phyloP scores from a whole-genome alignment of 2,113 vertebrate genomes.

The Odocoileus virginianus region DNA sequence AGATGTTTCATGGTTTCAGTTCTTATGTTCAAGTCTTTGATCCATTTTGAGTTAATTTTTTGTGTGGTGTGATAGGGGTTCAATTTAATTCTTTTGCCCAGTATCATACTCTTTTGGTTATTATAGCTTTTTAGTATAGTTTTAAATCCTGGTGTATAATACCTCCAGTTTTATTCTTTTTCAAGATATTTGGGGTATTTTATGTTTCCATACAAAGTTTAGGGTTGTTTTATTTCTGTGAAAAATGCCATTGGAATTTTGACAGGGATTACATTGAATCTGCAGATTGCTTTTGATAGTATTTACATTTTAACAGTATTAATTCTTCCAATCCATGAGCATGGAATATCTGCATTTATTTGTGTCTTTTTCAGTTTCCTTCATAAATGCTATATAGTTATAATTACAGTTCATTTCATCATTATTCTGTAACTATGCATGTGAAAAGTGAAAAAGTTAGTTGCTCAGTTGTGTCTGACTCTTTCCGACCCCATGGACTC shows the following conservation, averaged over 20 bases:
- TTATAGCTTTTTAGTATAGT: not conserved
- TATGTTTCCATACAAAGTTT: not conserved
- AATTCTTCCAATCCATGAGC: not conserved
- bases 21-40: not conserved
- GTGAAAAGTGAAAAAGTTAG: not conserved
- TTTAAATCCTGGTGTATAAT: not conserved
- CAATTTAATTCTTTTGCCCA: not conserved
- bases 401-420: not conserved
- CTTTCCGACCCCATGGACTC: not conserved
- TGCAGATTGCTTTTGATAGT: not conserved
- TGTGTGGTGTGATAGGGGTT: not conserved
- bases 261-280: not conserved
- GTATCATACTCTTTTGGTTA: not conserved
- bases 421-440: not conserved
- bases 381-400: not conserved
- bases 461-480: not conserved
- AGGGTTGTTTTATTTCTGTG: not conserved
- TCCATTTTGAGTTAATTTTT: not conserved
- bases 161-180: not conserved
- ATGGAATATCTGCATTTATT: not conserved
- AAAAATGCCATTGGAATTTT: not conserved
- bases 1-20: not conserved
- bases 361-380: not conserved
- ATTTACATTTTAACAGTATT: not conserved
- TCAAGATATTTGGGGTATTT: not conserved